Conservation (phyloP, 2,797 vertebrate genomes). For the Antrozous pallidus region DNA sequence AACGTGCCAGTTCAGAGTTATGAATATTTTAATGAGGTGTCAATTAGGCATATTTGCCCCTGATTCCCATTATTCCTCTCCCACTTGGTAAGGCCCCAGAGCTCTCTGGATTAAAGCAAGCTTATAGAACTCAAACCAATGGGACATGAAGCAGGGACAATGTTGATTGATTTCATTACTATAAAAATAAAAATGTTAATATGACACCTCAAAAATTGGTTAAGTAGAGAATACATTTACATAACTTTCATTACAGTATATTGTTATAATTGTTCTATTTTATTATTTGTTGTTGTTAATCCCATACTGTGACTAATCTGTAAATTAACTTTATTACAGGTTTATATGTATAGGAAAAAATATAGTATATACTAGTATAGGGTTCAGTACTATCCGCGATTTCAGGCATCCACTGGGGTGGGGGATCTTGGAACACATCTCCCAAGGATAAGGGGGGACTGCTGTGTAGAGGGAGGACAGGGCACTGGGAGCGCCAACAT, state of each 20-base stretch:
- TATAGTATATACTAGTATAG: not conserved
- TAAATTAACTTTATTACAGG: not conserved
- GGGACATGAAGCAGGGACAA: not conserved
- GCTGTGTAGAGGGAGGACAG: not conserved
- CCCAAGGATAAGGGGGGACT: not conserved
- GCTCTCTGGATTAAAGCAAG: not conserved
- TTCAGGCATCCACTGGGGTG: not conserved
- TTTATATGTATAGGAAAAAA: not conserved
- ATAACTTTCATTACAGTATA: not conserved
- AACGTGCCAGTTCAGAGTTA: not conserved
- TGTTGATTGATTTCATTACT: conserved; percentile 27
- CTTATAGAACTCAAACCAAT: not conserved
- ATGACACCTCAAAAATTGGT: conserved; percentile 54
- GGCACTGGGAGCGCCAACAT: not conserved
- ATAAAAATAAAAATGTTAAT: conserved; percentile 51
- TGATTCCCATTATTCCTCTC: not conserved
- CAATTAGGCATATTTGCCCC: not conserved
- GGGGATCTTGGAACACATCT: not conserved
- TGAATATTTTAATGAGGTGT: not conserved
- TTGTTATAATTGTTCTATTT: not conserved
- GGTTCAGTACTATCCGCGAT: not conserved
- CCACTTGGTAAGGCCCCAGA: not conserved
- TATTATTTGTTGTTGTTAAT: not conserved
- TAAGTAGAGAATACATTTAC: not conserved
- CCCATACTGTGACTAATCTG: not conserved